These are phyloP conservation scores for Arrhamphus sclerolepis DNA, from an alignment of 2,797 vertebrate species.

Conservation along the genomic window DNA sequence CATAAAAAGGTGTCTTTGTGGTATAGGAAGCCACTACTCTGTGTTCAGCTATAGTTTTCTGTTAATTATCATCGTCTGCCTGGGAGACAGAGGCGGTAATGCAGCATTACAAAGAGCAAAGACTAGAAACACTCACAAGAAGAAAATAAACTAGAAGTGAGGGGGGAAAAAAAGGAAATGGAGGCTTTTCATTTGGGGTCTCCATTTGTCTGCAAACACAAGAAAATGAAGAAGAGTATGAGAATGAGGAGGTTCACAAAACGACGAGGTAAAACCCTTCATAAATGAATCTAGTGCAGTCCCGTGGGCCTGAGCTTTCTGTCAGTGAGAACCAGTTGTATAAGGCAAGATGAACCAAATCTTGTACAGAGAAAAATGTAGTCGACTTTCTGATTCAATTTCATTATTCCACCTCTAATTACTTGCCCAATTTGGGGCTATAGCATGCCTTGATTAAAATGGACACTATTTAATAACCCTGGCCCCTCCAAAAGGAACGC, in stretches of 20 bases:
- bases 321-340: conserved; percentile 39
- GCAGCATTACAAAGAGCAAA: conserved; percentile 70
- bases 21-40: conserved; percentile 67
- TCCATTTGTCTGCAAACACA: conserved; percentile 45
- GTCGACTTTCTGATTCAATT: conserved; percentile 65
- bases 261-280: conserved; percentile 32
- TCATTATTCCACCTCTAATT: conserved; percentile 80
- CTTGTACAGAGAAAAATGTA: conserved; percentile 35
- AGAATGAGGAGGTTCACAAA: conserved; percentile 29
- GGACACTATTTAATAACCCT: conserved; percentile 81
- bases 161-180: conserved; percentile 31
- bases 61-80: conserved; percentile 79
- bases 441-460: conserved; percentile 78
- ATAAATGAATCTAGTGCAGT: conserved; percentile 42
- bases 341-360: conserved; percentile 43
- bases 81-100: conserved; percentile 67
- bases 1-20: conserved; percentile 79
- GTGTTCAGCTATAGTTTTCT: conserved; percentile 62
- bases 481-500: conserved; percentile 58
- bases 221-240: conserved; percentile 19
- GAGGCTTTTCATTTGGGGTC: conserved; percentile 51
- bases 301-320: conserved; percentile 19
- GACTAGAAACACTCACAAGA: conserved; percentile 35
- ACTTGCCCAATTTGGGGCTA: conserved; percentile 75
- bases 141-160: conserved; percentile 36